These are phyloP conservation scores for Xenopus laevis DNA, from an alignment of 2,113 vertebrate species.

Conservation along the genomic window DNA sequence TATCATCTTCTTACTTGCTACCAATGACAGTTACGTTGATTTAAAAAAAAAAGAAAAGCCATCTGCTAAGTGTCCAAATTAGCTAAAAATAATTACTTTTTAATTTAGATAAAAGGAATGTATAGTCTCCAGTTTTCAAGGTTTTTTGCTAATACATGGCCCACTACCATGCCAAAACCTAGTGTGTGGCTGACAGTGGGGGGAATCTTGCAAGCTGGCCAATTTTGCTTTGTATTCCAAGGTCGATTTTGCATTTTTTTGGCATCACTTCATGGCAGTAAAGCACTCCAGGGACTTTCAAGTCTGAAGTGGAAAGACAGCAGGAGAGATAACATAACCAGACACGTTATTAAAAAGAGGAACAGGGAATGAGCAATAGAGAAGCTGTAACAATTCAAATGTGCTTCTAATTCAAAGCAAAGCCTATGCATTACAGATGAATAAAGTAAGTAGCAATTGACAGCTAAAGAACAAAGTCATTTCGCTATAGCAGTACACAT, in stretches of 20 bases:
- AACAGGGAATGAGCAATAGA: constrained; percentile 56
- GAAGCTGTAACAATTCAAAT: constrained; percentile 50
- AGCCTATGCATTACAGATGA: too few species aligned
- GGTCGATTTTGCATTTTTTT: constrained; percentile 73
- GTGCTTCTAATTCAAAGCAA: constrained; percentile 50
- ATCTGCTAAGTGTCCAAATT: constrained; percentile 82
- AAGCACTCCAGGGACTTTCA: constrained; percentile 59
- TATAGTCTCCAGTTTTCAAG: constrained; percentile 72
- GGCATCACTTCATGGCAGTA: constrained; percentile 66
- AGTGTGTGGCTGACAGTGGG: constrained; percentile 57
- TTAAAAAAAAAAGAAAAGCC: constrained; percentile 66
- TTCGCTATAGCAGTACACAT: too few species aligned
- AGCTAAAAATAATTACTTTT: constrained; percentile 83
- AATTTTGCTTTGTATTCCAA: constrained; percentile 66
- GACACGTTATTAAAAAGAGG: constrained; percentile 56
- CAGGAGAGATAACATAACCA: constrained; percentile 59
- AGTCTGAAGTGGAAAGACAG: constrained; percentile 60
- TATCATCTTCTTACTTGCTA: constrained; percentile 65
- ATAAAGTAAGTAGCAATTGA: too few species aligned
- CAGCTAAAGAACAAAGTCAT: too few species aligned
- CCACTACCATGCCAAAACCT: constrained; percentile 64
- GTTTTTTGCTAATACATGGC: constrained; percentile 62
- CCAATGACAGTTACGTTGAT: constrained; percentile 69
- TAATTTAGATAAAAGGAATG: constrained; percentile 78
- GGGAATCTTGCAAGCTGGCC: constrained; percentile 63